A percentile compares a stretch with the other conserved stretches of the same genome.
Conservation (phyloP, 2,113 vertebrate genomes). For the Boulengeromyrus knoepffleri region DNA sequence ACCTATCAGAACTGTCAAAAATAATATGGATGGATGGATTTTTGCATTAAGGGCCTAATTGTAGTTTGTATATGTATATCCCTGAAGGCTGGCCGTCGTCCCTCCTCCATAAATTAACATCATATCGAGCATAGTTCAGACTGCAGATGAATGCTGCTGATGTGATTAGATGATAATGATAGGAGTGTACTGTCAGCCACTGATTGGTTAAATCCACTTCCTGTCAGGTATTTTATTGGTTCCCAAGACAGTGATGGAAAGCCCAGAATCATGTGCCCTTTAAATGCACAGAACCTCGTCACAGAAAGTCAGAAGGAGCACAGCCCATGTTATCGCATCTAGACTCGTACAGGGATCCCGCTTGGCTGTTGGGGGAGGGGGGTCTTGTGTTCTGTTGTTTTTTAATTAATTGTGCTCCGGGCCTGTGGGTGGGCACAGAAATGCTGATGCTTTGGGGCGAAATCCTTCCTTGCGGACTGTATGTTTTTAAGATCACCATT, state of each 20-base stretch:
- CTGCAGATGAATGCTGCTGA: background rate
- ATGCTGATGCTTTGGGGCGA: background rate
- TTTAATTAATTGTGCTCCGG: background rate
- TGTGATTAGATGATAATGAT: background rate
- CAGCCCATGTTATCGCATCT: background rate
- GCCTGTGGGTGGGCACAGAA: background rate
- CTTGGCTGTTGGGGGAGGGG: background rate
- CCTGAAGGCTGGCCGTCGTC: background rate
- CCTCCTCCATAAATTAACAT: background rate
- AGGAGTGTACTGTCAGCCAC: background rate
- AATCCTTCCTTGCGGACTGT: background rate
- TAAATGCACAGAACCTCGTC: background rate
- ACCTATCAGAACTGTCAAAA: background rate
- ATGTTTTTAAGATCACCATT: background rate
- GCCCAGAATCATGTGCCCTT: background rate
- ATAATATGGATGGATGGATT: background rate
- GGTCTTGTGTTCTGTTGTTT: background rate
- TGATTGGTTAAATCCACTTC: background rate
- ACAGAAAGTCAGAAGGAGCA: background rate
- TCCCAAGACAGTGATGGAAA: background rate
- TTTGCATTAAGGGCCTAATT: background rate
- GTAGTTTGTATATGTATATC: background rate
- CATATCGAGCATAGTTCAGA: background rate
- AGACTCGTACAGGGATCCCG: background rate
- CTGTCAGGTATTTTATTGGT: background rate